phyloP scores from a whole-genome alignment of 2,797 vertebrate genomes.

The Gymnodraco acuticeps region DNA sequence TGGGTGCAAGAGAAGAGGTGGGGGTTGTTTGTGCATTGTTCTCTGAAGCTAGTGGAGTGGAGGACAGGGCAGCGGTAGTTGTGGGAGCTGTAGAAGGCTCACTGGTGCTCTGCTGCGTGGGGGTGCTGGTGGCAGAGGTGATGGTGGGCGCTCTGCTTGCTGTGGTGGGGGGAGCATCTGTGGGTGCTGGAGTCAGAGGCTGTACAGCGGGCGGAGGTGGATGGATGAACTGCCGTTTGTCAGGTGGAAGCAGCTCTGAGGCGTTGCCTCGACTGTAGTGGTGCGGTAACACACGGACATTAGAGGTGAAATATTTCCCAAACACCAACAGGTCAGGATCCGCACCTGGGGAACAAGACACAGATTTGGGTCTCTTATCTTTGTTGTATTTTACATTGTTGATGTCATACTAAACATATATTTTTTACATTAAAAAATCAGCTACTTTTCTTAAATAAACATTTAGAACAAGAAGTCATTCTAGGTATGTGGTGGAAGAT shows the following conservation, averaged over 20 bases:
- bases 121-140: not conserved
- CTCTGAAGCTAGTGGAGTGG: slow-evolving; percentile 14
- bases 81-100: slow-evolving; percentile 18
- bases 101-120: slow-evolving; percentile 24
- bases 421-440: not conserved
- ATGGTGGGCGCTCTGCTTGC: not conserved
- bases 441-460: not conserved
- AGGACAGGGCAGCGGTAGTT: not conserved
- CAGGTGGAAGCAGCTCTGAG: slow-evolving; percentile 76
- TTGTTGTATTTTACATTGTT: not conserved
- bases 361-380: not conserved
- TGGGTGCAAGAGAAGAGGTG: slow-evolving; percentile 12
- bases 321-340: slow-evolving; percentile 97
- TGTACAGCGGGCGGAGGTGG: slow-evolving; percentile 53
- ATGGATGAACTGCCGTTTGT: slow-evolving; percentile 83
- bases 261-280: slow-evolving; percentile 78
- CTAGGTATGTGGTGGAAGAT: not conserved
- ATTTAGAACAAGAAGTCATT: not conserved
- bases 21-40: slow-evolving; percentile 33
- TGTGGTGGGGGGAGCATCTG: slow-evolving; percentile 28
- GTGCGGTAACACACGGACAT: slow-evolving; percentile 77
- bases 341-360: slow-evolving; percentile 80
- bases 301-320: slow-evolving; percentile 85
- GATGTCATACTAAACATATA: not conserved
- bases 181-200: slow-evolving; percentile 57